Evolutionary conservation across 2,888 invertebrate genomes (phyloP).

Genomic region (Cantharis rustica): DNA sequence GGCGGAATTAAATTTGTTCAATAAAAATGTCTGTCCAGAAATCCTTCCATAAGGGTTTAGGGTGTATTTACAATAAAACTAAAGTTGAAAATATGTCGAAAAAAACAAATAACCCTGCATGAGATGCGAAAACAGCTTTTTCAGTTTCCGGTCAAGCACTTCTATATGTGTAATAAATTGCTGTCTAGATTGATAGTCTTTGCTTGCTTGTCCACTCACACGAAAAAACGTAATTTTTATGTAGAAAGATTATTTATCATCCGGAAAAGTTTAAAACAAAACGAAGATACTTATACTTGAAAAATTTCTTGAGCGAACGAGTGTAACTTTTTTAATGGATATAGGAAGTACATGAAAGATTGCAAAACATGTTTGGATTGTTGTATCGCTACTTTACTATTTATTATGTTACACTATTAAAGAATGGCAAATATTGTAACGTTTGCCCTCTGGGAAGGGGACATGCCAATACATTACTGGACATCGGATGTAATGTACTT

Average conservation of each 20-base stretch:
- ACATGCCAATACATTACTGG: constrained; percentile 43
- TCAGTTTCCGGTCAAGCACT: constrained; percentile 31
- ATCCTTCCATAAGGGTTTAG: neutral
- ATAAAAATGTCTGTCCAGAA: neutral
- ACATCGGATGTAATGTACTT: constrained; percentile 45
- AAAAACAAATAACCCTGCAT: constrained; percentile 12
- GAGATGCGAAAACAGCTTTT: constrained; percentile 28
- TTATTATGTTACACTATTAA: constrained; percentile 42
- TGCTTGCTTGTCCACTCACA: constrained; percentile 24
- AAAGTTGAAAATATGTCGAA: constrained; percentile 13
- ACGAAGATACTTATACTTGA: neutral
- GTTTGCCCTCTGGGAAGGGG: neutral
- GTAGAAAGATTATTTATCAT: constrained; percentile 7
- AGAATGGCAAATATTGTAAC: constrained; percentile 50
- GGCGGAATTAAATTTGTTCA: neutral
- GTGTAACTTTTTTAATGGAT: neutral
- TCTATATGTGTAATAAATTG: constrained; percentile 29
- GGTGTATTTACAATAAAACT: neutral
- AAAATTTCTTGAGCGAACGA: neutral
- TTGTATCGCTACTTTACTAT: constrained; percentile 10
- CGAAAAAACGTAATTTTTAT: constrained; percentile 24
- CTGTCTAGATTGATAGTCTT: constrained; percentile 27
- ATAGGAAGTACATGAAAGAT: neutral
- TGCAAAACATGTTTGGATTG: constrained; percentile 13
- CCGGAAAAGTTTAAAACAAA: constrained; percentile 1